Conservation (phyloP, 2,113 vertebrate species). For the Scytalopus superciliaris region DNA sequence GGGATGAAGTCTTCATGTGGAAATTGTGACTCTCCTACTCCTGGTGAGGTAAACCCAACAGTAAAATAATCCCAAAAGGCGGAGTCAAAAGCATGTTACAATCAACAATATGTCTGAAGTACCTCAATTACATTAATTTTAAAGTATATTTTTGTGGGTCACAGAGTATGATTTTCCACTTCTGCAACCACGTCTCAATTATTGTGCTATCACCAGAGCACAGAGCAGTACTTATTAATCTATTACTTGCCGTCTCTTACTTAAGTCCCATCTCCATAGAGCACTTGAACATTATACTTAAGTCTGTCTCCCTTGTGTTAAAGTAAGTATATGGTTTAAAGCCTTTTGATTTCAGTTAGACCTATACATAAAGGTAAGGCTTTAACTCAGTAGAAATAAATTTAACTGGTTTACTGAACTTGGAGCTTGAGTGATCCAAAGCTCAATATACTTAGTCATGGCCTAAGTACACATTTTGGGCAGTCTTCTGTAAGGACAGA, state of each 20-base stretch:
- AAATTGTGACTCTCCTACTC: background rate
- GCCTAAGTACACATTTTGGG: background rate
- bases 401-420: background rate
- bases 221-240: background rate
- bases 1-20: background rate
- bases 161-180: background rate
- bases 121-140: background rate
- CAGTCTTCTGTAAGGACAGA: background rate
- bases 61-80: background rate
- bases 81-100: background rate
- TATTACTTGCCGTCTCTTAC: background rate
- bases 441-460: background rate
- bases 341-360: background rate
- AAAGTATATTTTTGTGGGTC: background rate
- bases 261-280: background rate
- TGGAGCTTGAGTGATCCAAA: background rate
- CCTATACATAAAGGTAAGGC: background rate
- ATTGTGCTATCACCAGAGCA: background rate
- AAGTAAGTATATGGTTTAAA: background rate
- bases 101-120: background rate
- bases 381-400: background rate
- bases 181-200: background rate
- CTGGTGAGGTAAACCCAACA: background rate
- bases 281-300: background rate
- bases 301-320: background rate